phyloP scores from a whole-genome alignment of 2,797 vertebrate species.

The Catharus ustulatus region DNA sequence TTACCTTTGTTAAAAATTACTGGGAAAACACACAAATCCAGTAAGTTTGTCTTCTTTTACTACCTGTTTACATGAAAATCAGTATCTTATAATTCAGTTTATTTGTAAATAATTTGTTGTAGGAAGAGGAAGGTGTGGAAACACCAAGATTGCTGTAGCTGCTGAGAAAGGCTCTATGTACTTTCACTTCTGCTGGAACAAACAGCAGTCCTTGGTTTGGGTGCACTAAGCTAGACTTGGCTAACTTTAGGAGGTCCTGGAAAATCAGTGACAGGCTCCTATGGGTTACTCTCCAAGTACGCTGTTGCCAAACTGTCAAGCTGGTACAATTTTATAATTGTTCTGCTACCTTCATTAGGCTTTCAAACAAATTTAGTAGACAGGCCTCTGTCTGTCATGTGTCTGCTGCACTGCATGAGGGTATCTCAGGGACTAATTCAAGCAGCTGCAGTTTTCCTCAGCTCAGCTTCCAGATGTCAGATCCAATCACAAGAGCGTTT shows the following conservation, averaged over 20 bases:
- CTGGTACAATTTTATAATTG: not conserved
- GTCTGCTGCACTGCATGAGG: accelerated
- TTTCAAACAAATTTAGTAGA: not conserved
- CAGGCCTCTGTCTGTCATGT: not conserved
- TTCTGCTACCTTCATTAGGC: not conserved
- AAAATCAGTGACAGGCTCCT: not conserved
- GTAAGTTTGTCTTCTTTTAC: not conserved
- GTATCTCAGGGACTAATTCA: not conserved
- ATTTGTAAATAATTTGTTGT: not conserved
- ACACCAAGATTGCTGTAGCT: accelerated
- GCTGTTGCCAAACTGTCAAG: not conserved
- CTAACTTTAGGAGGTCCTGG: not conserved
- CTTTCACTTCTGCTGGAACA: not conserved
- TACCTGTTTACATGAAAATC: not conserved
- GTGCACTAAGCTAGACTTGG: not conserved
- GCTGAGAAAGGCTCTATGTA: not conserved
- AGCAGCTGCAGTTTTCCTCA: not conserved
- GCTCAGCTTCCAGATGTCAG: not conserved
- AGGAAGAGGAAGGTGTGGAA: not conserved
- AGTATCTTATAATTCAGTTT: not conserved
- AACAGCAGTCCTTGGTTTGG: not conserved
- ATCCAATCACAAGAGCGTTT: not conserved
- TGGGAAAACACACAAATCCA: not conserved
- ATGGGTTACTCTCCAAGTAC: not conserved
- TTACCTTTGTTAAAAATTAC: not conserved